Conservation (phyloP, 2,113 vertebrate species). For the Ceyx melanurus region DNA sequence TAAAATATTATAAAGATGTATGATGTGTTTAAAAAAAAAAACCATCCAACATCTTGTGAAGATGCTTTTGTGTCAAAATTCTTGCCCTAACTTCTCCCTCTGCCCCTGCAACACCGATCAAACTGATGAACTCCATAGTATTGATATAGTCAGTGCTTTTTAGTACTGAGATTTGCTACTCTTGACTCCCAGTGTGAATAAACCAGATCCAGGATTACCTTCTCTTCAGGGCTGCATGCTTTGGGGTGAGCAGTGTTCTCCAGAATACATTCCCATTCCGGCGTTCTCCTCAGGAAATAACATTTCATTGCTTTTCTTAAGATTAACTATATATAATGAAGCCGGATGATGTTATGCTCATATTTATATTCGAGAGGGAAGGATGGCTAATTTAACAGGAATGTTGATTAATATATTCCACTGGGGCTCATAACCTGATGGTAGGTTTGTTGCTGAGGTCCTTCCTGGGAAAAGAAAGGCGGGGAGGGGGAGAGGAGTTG, state of each 20-base stretch:
- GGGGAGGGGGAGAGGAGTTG: not conserved
- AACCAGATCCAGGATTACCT: not conserved
- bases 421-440: not conserved
- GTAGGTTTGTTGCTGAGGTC: not conserved
- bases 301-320: not conserved
- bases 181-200: not conserved
- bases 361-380: not conserved
- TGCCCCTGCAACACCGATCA: not conserved
- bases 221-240: not conserved
- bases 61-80: not conserved
- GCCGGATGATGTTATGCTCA: not conserved
- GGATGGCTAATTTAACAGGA: constrained; percentile 18
- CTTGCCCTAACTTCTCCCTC: not conserved
- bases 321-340: not conserved
- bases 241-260: not conserved
- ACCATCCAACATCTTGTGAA: not conserved
- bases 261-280: not conserved
- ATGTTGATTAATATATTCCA: constrained; percentile 59
- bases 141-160: not conserved
- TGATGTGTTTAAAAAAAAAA: not conserved
- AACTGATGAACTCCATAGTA: not conserved
- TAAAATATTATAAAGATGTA: not conserved
- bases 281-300: not conserved
- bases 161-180: not conserved
- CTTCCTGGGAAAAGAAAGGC: not conserved